phyloP scores from a whole-genome alignment of 2,113 vertebrate species.

The Megalops atlanticus region DNA sequence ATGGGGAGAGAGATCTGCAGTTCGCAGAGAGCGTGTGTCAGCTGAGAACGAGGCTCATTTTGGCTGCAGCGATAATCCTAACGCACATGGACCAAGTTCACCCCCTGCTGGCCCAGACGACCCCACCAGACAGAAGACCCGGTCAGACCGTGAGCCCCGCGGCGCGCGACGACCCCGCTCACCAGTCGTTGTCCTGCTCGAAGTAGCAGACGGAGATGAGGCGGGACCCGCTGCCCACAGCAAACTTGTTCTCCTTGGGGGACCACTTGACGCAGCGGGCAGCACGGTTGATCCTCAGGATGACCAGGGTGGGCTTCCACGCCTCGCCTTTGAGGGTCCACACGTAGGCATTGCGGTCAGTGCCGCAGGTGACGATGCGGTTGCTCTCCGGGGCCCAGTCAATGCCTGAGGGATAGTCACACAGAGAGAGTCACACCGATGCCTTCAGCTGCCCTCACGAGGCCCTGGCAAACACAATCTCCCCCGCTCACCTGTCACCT shows the following conservation, averaged over 20 bases:
- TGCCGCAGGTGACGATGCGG: constrained; percentile 93
- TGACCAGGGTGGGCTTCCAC: constrained; percentile 97
- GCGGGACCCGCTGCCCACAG: constrained; percentile 91
- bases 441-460: not conserved
- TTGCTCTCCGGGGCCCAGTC: constrained; percentile 97
- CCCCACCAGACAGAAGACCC: not conserved
- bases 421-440: not conserved
- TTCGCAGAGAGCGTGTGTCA: not conserved
- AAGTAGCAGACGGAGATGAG: constrained; percentile 99
- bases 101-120: not conserved
- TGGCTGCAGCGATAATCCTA: not conserved
- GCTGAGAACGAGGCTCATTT: not conserved
- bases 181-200: constrained; percentile 98
- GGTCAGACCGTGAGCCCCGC: not conserved
- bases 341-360: constrained; percentile 94
- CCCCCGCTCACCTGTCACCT: constrained; percentile 86
- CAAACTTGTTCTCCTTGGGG: constrained; percentile 95
- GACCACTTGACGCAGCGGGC: constrained; percentile 96
- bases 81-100: not conserved
- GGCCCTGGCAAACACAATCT: no score
- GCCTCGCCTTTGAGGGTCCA: constrained; percentile 87
- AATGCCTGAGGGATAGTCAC: constrained; percentile 77
- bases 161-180: constrained; percentile 34
- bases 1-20: not conserved
- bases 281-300: constrained; percentile 93